Evolutionary conservation across 1,140 invertebrate genomes (phyloP).

Genomic region (Pachypeltis micranthus): DNA sequence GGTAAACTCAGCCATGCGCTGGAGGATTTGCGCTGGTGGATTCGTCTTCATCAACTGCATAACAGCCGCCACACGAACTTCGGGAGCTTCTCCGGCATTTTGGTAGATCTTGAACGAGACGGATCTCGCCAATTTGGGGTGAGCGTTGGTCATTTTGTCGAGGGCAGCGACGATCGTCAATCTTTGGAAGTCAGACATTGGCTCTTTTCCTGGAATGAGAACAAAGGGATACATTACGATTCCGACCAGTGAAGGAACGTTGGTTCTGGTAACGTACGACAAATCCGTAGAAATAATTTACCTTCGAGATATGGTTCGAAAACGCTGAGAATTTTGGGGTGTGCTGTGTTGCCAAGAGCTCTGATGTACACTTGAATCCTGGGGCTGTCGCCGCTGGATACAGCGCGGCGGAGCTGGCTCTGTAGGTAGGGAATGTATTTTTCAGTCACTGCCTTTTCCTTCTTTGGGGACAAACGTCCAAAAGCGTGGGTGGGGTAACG

Average conservation of each 20-base stretch:
- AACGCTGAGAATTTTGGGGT: constrained; percentile 43
- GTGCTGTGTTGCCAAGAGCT: constrained; percentile 48
- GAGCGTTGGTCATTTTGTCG: constrained; percentile 35
- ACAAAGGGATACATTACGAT: no score
- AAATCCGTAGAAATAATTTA: no score
- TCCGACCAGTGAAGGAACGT: no score
- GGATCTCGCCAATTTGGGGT: constrained; percentile 40
- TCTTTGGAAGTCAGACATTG: constrained; percentile 45
- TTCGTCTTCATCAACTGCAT: constrained; percentile 42
- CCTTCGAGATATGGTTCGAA: constrained; percentile 57
- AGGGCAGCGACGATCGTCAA: constrained; percentile 45
- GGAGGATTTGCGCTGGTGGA: constrained; percentile 47
- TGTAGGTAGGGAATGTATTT: constrained; percentile 47
- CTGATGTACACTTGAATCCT: constrained; percentile 46
- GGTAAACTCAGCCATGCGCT: constrained; percentile 53
- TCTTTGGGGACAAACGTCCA: constrained; percentile 39
- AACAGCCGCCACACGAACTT: constrained; percentile 51
- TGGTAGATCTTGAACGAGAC: constrained; percentile 52
- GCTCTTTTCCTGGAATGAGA: constrained; percentile 34
- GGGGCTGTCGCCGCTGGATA: constrained; percentile 38
- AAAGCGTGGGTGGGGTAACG: constrained; percentile 49
- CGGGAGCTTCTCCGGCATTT: constrained; percentile 48
- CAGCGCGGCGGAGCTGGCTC: constrained; percentile 39
- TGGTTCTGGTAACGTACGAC: no score
- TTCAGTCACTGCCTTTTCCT: constrained; percentile 39